Percentiles rank a stretch among this genome's conserved stretches.
Conservation (phyloP, 2,113 vertebrate species). For the Pomatorhinus ruficollis region DNA sequence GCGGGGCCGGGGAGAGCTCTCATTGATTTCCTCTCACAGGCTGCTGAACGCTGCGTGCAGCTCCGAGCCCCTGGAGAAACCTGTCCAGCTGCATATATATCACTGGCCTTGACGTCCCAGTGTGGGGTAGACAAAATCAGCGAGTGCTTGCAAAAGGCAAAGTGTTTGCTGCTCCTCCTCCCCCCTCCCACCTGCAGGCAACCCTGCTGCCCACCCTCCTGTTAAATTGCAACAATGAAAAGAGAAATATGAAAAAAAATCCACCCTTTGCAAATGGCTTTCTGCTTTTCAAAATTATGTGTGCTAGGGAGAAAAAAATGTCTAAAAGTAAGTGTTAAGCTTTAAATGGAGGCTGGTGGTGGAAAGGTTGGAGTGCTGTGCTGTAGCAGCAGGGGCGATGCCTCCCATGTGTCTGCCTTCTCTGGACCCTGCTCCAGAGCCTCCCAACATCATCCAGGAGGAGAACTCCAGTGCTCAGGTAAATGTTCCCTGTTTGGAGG, state of each 20-base stretch:
- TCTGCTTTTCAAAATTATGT: not conserved
- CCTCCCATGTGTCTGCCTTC: fast-evolving
- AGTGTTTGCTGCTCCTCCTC: not conserved
- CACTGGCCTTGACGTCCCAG: not conserved
- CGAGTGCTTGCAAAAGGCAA: not conserved
- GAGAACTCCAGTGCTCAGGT: not conserved
- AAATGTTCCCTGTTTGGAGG: not conserved
- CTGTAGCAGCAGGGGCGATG: not conserved
- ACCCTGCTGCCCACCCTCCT: not conserved
- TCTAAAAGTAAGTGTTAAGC: not conserved
- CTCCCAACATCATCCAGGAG: not conserved
- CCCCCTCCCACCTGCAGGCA: not conserved
- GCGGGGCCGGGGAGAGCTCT: not conserved
- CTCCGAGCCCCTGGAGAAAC: not conserved
- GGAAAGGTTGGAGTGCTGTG: not conserved
- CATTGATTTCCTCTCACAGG: not conserved
- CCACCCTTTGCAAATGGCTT: not conserved
- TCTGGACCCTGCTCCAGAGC: fast-evolving
- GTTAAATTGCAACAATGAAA: not conserved
- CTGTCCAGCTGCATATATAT: not conserved
- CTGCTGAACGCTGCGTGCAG: not conserved
- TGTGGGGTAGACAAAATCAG: not conserved
- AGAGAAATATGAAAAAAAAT: not conserved
- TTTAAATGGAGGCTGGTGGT: not conserved
- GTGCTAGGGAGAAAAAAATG: not conserved